Base-by-base conservation (phyloP, 1,140 invertebrate genomes). In the Metopolophium dirhodum region DNA sequence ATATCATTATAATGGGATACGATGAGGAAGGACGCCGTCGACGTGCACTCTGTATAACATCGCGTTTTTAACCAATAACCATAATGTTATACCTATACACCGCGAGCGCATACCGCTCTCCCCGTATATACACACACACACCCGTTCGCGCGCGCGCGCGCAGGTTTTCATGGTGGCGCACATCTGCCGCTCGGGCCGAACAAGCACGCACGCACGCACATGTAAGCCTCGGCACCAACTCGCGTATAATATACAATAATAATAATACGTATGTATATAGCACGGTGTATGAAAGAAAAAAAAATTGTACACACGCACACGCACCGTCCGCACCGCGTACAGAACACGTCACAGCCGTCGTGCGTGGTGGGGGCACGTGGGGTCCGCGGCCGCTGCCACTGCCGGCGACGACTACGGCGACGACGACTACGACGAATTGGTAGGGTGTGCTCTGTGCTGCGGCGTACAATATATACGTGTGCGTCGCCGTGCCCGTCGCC, bases 161-260 rank as follows among this genome's bases (percentile, higher is more conserved):
- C 47, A n/a, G n/a, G 86, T 49, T 88, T 41, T 90, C 30, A 90
- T 68, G 54, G 57, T 91, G 41, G 61, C 61, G 90, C 90, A 91
- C 90, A 91, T 91, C 90, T 91, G 90, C 90, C 90, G 77, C 90
- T 23, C 51, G 35, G 49, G 37, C 86, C 85, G 41, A 86, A 86
- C 83, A 6, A 14, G 26, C 83, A 26, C 83, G 83, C 83, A 85
- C 83, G 83, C 83, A 45, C 54, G 54, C 57, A 57, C 61, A 77
- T 30, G 61, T n/a, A n/a, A 30, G 61, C 61, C 26, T 68, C 61
- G 26, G 61, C 61, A 77, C 4, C 61, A 77, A 77, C 61, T n/a
- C 30, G 30, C 61, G 30, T 77, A 35, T 77, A 61, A 30, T 14
- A n/a, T 14, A n/a, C 61, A 14, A 26, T 23, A 20, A 57, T 57